Percentiles rank a stretch among this genome's conserved stretches.
These are phyloP conservation scores for Amazona ochrocephala DNA, from an alignment of 2,797 vertebrate species.

Conservation along the genomic window DNA sequence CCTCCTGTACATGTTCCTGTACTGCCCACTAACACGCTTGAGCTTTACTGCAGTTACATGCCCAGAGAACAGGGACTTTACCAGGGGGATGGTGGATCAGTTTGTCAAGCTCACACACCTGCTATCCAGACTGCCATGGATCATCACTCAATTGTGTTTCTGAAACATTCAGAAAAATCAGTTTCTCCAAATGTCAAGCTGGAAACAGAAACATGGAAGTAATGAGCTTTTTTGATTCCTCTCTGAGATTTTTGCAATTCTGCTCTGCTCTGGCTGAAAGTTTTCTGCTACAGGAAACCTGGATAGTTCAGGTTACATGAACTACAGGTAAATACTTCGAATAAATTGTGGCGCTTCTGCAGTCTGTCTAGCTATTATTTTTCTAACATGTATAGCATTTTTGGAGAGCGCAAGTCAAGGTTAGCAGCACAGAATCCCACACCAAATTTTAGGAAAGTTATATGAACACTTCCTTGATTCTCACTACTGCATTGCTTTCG, in stretches of 20 bases:
- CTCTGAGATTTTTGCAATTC: neutral
- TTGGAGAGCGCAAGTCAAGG: neutral
- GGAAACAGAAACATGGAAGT: neutral
- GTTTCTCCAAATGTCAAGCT: neutral
- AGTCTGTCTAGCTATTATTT: neutral
- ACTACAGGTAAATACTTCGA: neutral
- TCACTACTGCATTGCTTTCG: accelerated
- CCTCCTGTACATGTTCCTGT: neutral
- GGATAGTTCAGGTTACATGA: neutral
- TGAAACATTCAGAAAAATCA: neutral
- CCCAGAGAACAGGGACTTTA: neutral
- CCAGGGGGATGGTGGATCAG: neutral
- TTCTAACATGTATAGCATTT: neutral
- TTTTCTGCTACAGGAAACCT: neutral
- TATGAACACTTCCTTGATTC: neutral
- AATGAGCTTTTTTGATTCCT: neutral
- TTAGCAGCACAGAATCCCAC: neutral
- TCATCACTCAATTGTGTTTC: neutral
- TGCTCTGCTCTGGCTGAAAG: neutral
- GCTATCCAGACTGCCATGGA: neutral
- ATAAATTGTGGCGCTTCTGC: neutral
- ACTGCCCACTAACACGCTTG: accelerated
- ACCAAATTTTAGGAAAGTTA: neutral
- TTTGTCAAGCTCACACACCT: neutral
- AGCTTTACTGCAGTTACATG: neutral